A percentile compares a stretch with the other conserved stretches of the same genome.
These are phyloP conservation scores for Pyrrhosoma nymphula DNA, from an alignment of 2,888 invertebrate genomes.

Conservation along the genomic window DNA sequence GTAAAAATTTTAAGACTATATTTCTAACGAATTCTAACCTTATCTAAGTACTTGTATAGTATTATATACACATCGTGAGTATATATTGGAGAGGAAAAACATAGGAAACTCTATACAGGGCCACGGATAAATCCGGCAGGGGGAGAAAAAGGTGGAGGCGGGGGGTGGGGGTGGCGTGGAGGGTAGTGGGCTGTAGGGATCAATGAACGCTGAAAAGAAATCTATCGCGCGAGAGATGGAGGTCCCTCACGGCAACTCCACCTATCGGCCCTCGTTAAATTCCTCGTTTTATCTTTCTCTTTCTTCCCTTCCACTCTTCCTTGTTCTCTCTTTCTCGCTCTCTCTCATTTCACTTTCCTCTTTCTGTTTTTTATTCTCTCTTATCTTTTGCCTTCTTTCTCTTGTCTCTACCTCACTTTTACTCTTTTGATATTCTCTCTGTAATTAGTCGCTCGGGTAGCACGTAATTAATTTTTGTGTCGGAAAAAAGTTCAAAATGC, in stretches of 20 bases:
- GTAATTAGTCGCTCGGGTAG: neutral
- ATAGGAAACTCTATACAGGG: too few relatives aligned
- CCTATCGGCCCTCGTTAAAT: constrained; percentile 5
- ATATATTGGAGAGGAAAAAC: too few relatives aligned
- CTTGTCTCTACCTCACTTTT: neutral
- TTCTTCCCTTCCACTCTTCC: neutral
- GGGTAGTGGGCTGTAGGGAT: neutral
- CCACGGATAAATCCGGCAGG: neutral
- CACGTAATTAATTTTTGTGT: constrained; percentile 8
- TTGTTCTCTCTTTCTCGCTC: neutral
- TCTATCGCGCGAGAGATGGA: neutral
- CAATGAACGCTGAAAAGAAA: constrained; percentile 19
- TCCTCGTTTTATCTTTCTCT: neutral
- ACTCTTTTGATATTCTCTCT: neutral
- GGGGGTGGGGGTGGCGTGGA: neutral
- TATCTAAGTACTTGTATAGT: too few relatives aligned
- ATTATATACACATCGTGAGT: too few relatives aligned
- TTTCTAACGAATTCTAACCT: too few relatives aligned
- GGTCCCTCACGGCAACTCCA: neutral
- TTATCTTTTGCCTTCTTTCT: neutral
- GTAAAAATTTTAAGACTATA: too few relatives aligned
- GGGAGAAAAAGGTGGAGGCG: neutral
- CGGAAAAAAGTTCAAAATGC: neutral
- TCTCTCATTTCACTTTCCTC: neutral
- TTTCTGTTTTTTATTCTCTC: neutral